A percentile compares a stretch with the other conserved stretches of the same genome.
Evolutionary conservation across 2,797 vertebrate species (phyloP).

Genomic region (Fistularia commersonii): DNA sequence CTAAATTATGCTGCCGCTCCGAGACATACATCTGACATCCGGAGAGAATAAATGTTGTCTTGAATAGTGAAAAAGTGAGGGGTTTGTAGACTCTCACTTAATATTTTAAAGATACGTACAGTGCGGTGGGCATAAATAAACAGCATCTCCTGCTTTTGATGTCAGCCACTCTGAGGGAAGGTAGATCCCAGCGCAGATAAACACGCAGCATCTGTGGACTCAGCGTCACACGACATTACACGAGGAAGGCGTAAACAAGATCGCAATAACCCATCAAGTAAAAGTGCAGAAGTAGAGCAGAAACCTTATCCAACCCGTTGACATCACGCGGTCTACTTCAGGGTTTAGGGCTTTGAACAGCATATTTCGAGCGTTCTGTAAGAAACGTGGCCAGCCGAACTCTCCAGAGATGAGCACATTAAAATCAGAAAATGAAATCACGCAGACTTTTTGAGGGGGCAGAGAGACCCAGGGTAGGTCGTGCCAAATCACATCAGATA

Average conservation of each 20-base stretch:
- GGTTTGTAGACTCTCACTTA: background rate
- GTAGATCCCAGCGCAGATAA: slow-evolving; percentile 16
- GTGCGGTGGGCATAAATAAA: slow-evolving; percentile 23
- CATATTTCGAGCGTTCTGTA: too few species aligned
- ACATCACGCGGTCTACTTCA: too few species aligned
- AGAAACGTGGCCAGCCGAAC: too few species aligned
- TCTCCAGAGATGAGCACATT: too few species aligned
- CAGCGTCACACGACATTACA: slow-evolving; percentile 29
- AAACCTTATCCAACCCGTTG: too few species aligned
- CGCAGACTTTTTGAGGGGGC: too few species aligned
- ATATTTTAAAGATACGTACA: slow-evolving; percentile 21
- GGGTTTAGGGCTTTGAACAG: too few species aligned
- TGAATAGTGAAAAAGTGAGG: slow-evolving; percentile 13
- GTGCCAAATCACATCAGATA: too few species aligned
- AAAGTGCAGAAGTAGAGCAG: slow-evolving; percentile 4
- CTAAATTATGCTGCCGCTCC: slow-evolving; percentile 44
- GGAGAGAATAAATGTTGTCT: slow-evolving; percentile 30
- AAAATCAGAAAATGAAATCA: too few species aligned
- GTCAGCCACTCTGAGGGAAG: slow-evolving; percentile 5
- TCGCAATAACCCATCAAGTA: background rate
- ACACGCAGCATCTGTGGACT: slow-evolving; percentile 22
- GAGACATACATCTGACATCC: slow-evolving; percentile 38
- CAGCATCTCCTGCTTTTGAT: slow-evolving; percentile 32
- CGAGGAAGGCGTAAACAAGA: slow-evolving; percentile 12
- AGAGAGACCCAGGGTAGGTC: too few species aligned